Percentiles rank a stretch among this genome's conserved stretches.
Evolutionary conservation across 2,888 invertebrate genomes (phyloP).

Genomic region (Plagodis dolabraria): DNA sequence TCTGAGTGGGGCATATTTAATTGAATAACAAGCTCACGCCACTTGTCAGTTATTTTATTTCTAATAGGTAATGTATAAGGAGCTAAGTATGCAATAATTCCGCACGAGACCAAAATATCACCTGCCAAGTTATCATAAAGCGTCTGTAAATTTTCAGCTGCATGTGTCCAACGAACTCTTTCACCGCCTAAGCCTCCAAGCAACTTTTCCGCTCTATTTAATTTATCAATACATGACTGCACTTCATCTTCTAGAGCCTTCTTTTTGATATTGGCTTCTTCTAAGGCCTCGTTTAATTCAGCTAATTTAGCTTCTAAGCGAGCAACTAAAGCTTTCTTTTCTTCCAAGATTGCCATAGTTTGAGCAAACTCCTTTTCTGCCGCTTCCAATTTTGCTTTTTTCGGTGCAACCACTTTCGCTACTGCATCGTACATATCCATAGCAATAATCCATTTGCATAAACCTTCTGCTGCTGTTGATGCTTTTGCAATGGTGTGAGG

Average conservation of each 20-base stretch:
- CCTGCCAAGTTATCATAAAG: constrained; percentile 94
- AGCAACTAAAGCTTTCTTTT: constrained; percentile 91
- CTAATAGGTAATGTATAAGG: constrained; percentile 91
- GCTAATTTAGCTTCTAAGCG: constrained; percentile 91
- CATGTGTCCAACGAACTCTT: constrained; percentile 92
- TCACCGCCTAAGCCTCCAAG: constrained; percentile 95
- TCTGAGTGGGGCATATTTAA: constrained; percentile 91
- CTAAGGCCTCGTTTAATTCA: constrained; percentile 87
- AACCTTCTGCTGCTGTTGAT: constrained; percentile 96
- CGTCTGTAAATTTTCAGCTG: constrained; percentile 89
- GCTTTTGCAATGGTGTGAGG: constrained; percentile 93
- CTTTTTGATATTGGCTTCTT: constrained; percentile 87
- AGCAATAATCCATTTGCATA: constrained; percentile 96
- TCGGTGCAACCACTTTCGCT: constrained; percentile 93
- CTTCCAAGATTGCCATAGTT: constrained; percentile 93
- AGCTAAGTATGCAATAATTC: constrained; percentile 95
- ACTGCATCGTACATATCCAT: constrained; percentile 95
- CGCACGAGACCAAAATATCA: constrained; percentile 94
- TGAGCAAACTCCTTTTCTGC: constrained; percentile 93
- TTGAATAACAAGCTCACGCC: constrained; percentile 88
- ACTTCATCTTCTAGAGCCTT: constrained; percentile 89
- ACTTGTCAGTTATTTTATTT: constrained; percentile 85
- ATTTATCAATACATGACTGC: constrained; percentile 92
- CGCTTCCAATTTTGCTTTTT: constrained; percentile 91
- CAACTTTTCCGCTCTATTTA: constrained; percentile 93